phyloP scores from a whole-genome alignment of 2,888 invertebrate species.

The Hydrotaea diabolus region DNA sequence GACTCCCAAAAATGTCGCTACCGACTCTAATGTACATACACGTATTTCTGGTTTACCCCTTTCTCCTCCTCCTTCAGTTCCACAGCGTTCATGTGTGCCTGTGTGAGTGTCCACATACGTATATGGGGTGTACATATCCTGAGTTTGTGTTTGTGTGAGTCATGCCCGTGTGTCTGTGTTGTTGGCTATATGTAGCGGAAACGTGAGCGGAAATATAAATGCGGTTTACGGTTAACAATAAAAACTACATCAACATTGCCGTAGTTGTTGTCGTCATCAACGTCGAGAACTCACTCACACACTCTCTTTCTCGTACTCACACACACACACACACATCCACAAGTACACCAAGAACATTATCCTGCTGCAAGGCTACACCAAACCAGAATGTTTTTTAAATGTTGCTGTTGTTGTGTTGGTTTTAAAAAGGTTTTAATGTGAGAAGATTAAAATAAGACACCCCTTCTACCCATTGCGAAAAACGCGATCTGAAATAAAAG shows the following conservation, averaged over 20 bases:
- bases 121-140: not conserved
- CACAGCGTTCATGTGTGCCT: no score
- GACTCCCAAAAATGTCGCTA: no score
- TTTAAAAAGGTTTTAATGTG: conserved; percentile 64
- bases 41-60: not conserved
- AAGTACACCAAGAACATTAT: conserved; percentile 49
- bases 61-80: no score
- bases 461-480: conserved; percentile 26
- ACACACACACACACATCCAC: conserved; percentile 4
- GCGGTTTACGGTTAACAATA: conserved; percentile 66
- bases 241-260: conserved; percentile 63
- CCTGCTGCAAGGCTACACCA: conserved; percentile 45
- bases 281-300: conserved; percentile 12
- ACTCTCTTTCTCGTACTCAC: conserved; percentile 18
- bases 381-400: conserved; percentile 41
- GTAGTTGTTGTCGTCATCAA: conserved; percentile 40
- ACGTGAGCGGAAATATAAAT: conserved; percentile 66
- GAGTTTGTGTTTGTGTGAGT: not conserved
- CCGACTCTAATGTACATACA: not conserved
- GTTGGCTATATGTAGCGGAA: conserved; percentile 50
- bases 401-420: conserved; percentile 45
- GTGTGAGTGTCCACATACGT: not conserved
- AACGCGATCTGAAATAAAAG: conserved; percentile 35
- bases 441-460: conserved; percentile 63
- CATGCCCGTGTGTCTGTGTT: conserved; percentile 26